Evolutionary conservation across 2,113 vertebrate species (phyloP).

Genomic region (Hirundichthys speculiger): DNA sequence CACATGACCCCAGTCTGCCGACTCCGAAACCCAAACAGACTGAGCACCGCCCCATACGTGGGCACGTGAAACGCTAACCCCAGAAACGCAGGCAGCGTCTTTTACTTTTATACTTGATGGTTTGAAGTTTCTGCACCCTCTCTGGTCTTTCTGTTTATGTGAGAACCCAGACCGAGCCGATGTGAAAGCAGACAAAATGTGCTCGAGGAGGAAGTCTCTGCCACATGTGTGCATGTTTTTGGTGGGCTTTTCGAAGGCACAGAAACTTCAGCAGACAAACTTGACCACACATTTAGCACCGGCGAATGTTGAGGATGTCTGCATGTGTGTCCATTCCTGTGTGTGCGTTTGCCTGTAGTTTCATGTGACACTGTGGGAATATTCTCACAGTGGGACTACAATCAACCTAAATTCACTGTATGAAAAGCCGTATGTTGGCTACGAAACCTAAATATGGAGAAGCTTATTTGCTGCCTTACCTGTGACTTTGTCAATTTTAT

Average conservation of each 20-base stretch:
- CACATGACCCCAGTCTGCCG: neutral
- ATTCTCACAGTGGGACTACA: too few species aligned
- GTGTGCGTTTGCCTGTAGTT: conserved; percentile 21
- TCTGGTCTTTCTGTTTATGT: neutral
- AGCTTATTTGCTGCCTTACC: too few species aligned
- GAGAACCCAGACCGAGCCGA: conserved; percentile 16
- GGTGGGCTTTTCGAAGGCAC: conserved; percentile 17
- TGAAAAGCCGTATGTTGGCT: too few species aligned
- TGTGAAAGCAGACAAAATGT: conserved; percentile 51
- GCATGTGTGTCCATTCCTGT: neutral
- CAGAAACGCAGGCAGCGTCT: too few species aligned
- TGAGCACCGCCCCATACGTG: neutral
- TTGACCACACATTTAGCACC: conserved; percentile 58
- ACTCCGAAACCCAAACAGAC: conserved; percentile 26
- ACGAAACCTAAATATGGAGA: too few species aligned
- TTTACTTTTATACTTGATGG: neutral
- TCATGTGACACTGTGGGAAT: neutral
- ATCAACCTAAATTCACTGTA: too few species aligned
- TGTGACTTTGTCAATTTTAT: too few species aligned
- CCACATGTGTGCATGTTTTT: conserved; percentile 9
- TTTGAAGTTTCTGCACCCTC: neutral
- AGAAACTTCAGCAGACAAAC: conserved; percentile 60
- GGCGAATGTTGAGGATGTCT: conserved; percentile 35
- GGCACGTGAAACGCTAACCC: neutral
- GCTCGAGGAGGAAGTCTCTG: conserved; percentile 37